Conservation (phyloP, 2,797 vertebrate genomes). For the Holocentrus rufus region DNA sequence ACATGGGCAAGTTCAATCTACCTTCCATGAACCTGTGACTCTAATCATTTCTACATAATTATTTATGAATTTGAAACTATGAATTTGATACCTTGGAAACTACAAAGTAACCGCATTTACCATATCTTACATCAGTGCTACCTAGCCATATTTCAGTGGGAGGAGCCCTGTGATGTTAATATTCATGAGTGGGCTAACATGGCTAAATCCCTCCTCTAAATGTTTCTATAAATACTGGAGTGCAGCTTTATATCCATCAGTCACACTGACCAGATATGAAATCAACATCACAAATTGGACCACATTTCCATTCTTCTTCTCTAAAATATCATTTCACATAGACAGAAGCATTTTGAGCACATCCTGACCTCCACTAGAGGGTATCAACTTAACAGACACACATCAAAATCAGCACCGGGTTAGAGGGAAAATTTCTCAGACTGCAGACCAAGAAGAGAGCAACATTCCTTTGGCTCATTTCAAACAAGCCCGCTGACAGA, state of each 20-base stretch:
- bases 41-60: not conserved
- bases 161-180: conserved; percentile 35
- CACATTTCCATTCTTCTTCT: not conserved
- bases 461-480: conserved; percentile 74
- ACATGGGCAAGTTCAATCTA: not conserved
- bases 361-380: not conserved
- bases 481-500: conserved; percentile 71
- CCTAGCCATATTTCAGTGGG: conserved; percentile 37
- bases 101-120: not conserved
- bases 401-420: conserved; percentile 47
- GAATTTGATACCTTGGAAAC: not conserved
- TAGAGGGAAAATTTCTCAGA: conserved; percentile 65
- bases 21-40: not conserved
- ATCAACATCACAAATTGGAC: not conserved
- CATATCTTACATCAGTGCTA: conserved; percentile 43
- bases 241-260: conserved; percentile 7
- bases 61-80: not conserved
- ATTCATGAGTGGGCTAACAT: conserved; percentile 39
- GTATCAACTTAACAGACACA: conserved; percentile 43
- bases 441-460: conserved; percentile 49
- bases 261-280: not conserved
- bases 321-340: not conserved
- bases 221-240: conserved; percentile 17
- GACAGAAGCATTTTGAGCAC: not conserved
- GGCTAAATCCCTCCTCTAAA: conserved; percentile 21